Evolutionary conservation across 2,888 invertebrate species (phyloP).

Genomic region (Hofmannophila pseudospretella): DNA sequence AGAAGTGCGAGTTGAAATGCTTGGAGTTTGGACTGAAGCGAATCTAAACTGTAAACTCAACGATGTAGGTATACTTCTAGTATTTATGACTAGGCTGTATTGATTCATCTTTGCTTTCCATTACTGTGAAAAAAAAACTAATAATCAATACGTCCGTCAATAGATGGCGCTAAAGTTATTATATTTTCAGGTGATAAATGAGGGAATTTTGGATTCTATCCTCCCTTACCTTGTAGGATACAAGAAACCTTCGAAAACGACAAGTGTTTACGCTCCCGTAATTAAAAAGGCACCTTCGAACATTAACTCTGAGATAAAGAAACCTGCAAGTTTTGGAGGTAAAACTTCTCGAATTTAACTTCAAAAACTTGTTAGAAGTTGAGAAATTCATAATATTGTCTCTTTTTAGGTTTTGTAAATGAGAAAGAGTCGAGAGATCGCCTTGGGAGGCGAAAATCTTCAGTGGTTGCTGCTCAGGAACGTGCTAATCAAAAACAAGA

Average conservation of each 20-base stretch:
- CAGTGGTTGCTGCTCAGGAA: constrained; percentile 56
- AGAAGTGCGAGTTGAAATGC: constrained; percentile 64
- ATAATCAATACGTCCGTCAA: constrained; percentile 13
- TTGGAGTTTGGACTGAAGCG: constrained; percentile 70
- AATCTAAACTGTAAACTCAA: constrained; percentile 72
- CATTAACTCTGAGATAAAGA: constrained; percentile 57
- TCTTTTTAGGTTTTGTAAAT: constrained; percentile 51
- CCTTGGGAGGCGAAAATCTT: constrained; percentile 68
- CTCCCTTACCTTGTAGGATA: constrained; percentile 84
- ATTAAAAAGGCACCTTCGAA: constrained; percentile 68
- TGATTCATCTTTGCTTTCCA: too few species aligned
- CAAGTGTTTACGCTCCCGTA: constrained; percentile 70
- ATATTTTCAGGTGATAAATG: constrained; percentile 83
- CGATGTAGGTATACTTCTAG: constrained; percentile 42
- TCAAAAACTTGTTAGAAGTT: too few species aligned
- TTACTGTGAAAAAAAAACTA: too few species aligned
- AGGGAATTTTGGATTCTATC: constrained; percentile 90
- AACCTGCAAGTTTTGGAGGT: constrained; percentile 73
- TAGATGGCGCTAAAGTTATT: constrained; percentile 41
- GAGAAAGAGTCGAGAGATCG: constrained; percentile 69
- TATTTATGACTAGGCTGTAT: background rate
- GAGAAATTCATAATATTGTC: too few species aligned
- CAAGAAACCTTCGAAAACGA: constrained; percentile 73
- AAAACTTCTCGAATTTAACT: background rate
- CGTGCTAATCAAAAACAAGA: constrained; percentile 63